Evolutionary conservation across 2,113 vertebrate species (phyloP).

Genomic region (Dissostichus mawsoni): DNA sequence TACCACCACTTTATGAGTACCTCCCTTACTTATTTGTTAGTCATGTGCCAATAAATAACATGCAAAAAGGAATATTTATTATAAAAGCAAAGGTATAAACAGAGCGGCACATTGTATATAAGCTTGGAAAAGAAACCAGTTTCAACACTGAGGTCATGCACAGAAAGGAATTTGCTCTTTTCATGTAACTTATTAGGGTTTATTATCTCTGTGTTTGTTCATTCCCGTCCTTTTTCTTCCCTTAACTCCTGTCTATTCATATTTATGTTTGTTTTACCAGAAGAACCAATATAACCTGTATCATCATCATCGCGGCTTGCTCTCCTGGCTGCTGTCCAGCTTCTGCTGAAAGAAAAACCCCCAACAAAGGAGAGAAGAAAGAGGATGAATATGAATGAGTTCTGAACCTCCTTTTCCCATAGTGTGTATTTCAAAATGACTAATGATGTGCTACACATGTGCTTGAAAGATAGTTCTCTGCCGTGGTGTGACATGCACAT

Average conservation of each 20-base stretch:
- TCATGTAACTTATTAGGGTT: not conserved
- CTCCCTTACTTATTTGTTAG: not conserved
- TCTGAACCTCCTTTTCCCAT: not conserved
- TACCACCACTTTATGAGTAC: too few species aligned
- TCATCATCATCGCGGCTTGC: not conserved
- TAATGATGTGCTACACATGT: not conserved
- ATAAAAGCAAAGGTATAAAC: not conserved
- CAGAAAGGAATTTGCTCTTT: not conserved
- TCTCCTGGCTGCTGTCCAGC: conserved; percentile 38
- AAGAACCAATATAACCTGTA: not conserved
- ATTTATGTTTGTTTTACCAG: not conserved
- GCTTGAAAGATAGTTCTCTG: not conserved
- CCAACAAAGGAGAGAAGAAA: not conserved
- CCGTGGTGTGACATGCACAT: not conserved
- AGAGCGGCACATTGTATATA: not conserved
- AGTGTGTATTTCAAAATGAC: not conserved
- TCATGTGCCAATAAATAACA: not conserved
- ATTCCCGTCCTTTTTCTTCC: not conserved
- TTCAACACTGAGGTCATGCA: not conserved
- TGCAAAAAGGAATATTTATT: not conserved
- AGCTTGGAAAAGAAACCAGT: not conserved
- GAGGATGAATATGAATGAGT: not conserved
- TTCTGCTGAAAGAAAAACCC: conserved; percentile 40
- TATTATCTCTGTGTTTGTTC: not conserved
- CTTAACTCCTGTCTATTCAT: not conserved